Conservation (phyloP, 1,140 invertebrate species). For the Drosophila arizonae region DNA sequence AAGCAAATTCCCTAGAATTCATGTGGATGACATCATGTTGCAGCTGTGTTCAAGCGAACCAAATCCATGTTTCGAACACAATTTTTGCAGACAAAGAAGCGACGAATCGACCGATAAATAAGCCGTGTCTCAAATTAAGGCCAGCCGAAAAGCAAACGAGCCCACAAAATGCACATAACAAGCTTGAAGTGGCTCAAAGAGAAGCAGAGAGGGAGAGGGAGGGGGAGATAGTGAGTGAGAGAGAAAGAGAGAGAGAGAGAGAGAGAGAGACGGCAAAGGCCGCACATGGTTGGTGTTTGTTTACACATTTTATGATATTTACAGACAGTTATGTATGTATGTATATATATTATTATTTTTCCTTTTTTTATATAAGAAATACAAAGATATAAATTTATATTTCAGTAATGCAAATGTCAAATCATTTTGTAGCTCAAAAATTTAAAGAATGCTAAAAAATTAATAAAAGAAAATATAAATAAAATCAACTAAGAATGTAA, state of each 20-base stretch:
- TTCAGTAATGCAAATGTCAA: too few relatives aligned
- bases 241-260: too few relatives aligned
- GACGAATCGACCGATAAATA: slow-evolving; percentile 5
- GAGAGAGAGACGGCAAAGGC: slow-evolving; percentile 3
- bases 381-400: too few relatives aligned
- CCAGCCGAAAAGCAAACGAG: slow-evolving; percentile 19
- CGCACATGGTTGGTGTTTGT: slow-evolving; percentile 47
- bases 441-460: too few relatives aligned
- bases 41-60: slow-evolving; percentile 51
- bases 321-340: not conserved
- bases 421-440: too few relatives aligned
- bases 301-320: slow-evolving; percentile 25
- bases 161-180: slow-evolving; percentile 11
- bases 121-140: slow-evolving; percentile 11
- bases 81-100: slow-evolving; percentile 26
- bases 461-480: too few relatives aligned
- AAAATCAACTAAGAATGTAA: too few relatives aligned
- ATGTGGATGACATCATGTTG: slow-evolving; percentile 61
- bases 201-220: too few relatives aligned
- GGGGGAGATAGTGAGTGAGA: too few relatives aligned
- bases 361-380: too few relatives aligned
- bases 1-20: slow-evolving; percentile 7
- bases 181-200: slow-evolving; percentile 1
- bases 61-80: slow-evolving; percentile 32
- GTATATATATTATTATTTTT: not conserved